phyloP scores from a whole-genome alignment of 1,140 invertebrate species.

The Drosophila dunni region DNA sequence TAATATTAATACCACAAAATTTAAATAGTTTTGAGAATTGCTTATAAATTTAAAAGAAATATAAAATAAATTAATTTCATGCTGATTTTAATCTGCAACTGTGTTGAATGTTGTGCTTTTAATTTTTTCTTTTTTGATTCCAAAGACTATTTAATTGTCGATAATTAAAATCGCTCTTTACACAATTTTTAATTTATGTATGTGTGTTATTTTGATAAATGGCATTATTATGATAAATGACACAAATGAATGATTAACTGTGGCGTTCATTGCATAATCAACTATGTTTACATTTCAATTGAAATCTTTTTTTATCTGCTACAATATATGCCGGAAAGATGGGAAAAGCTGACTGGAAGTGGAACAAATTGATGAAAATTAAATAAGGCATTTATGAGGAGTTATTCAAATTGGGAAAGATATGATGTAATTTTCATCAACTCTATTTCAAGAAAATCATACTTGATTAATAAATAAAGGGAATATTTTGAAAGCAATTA shows the following conservation, averaged over 20 bases:
- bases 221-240: conserved; percentile 10
- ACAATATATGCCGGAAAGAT: background rate
- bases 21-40: too few species aligned
- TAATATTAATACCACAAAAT: too few species aligned
- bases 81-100: too few species aligned
- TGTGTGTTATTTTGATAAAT: conserved; percentile 41
- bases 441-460: too few species aligned
- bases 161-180: background rate
- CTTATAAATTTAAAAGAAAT: too few species aligned
- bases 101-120: too few species aligned
- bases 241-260: conserved; percentile 30
- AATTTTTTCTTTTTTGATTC: background rate
- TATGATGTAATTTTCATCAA: background rate
- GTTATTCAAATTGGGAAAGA: background rate
- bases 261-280: conserved; percentile 30
- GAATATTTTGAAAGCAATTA: too few species aligned
- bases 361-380: too few species aligned
- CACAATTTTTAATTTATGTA: background rate
- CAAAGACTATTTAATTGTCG: conserved; percentile 1
- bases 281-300: conserved; percentile 19
- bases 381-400: background rate
- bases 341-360: background rate
- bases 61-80: too few species aligned
- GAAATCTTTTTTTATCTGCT: background rate
- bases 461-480: too few species aligned